These are phyloP conservation scores for Chamaea fasciata DNA, from an alignment of 2,113 vertebrate genomes.

Conservation along the genomic window DNA sequence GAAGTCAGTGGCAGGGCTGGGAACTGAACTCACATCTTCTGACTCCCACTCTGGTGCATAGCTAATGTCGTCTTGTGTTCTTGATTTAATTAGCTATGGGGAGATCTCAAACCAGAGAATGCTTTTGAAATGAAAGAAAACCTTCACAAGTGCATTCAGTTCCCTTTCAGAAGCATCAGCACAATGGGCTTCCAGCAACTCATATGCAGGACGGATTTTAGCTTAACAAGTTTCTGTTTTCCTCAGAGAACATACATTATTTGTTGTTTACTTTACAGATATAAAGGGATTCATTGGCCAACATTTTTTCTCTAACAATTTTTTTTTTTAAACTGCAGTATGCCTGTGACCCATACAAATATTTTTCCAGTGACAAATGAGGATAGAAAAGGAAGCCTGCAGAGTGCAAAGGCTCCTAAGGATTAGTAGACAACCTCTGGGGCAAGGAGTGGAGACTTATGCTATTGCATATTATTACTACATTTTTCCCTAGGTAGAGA, in stretches of 20 bases:
- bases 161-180: neutral
- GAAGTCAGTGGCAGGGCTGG: constrained; percentile 46
- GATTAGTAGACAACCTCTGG: constrained; percentile 59
- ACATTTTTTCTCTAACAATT: neutral
- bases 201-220: neutral
- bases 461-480: constrained; percentile 64
- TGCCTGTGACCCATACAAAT: constrained; percentile 38
- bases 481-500: constrained; percentile 57
- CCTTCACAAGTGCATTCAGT: neutral
- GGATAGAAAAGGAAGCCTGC: constrained; percentile 58
- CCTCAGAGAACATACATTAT: neutral
- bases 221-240: neutral
- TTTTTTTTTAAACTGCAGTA: neutral
- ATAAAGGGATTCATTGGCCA: neutral
- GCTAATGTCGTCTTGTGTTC: neutral
- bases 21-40: constrained; percentile 34
- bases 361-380: constrained; percentile 54
- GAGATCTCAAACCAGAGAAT: constrained; percentile 20
- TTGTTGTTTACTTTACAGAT: neutral
- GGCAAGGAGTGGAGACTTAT: constrained; percentile 59
- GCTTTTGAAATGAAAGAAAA: constrained; percentile 39
- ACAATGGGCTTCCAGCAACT: neutral
- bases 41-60: constrained; percentile 59
- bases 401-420: constrained; percentile 45
- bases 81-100: constrained; percentile 42